phyloP scores from a whole-genome alignment of 2,113 vertebrate species.

The Catharus bicknelli region DNA sequence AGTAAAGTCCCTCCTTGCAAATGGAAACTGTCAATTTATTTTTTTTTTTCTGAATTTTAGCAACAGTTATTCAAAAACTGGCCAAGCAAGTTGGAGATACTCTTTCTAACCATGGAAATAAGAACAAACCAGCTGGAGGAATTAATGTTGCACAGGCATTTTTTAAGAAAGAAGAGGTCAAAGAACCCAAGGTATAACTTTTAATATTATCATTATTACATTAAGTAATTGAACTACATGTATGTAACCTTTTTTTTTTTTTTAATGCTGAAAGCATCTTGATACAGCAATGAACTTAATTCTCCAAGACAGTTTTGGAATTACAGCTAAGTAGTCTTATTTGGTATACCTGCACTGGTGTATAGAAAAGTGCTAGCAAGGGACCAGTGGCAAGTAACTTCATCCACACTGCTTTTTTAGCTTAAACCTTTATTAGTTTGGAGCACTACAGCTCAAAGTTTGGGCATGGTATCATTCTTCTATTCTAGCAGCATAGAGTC shows the following conservation, averaged over 20 bases:
- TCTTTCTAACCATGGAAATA: slow-evolving; percentile 60
- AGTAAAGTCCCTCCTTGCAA: neutral
- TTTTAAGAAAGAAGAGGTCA: slow-evolving; percentile 74
- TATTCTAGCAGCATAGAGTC: neutral
- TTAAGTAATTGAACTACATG: neutral
- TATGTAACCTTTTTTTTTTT: neutral
- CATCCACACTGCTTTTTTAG: neutral
- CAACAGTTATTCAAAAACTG: slow-evolving; percentile 73
- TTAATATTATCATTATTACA: neutral
- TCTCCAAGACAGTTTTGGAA: neutral
- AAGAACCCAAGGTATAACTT: slow-evolving; percentile 80
- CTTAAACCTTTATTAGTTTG: neutral
- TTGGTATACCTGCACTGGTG: neutral
- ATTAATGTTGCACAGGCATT: slow-evolving; percentile 69
- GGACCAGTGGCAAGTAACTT: neutral
- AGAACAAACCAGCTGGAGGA: slow-evolving; percentile 77
- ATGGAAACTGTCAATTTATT: neutral
- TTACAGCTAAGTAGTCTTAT: neutral
- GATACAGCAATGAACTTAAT: neutral
- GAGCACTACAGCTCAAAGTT: neutral
- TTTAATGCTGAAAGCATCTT: neutral
- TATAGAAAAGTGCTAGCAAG: neutral
- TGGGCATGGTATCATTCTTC: neutral
- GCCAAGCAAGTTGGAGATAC: slow-evolving; percentile 78
- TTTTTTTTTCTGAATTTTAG: slow-evolving; percentile 65